These are phyloP conservation scores for Bilobella aurantiaca DNA, from an alignment of 1,140 invertebrate genomes.

Conservation along the genomic window DNA sequence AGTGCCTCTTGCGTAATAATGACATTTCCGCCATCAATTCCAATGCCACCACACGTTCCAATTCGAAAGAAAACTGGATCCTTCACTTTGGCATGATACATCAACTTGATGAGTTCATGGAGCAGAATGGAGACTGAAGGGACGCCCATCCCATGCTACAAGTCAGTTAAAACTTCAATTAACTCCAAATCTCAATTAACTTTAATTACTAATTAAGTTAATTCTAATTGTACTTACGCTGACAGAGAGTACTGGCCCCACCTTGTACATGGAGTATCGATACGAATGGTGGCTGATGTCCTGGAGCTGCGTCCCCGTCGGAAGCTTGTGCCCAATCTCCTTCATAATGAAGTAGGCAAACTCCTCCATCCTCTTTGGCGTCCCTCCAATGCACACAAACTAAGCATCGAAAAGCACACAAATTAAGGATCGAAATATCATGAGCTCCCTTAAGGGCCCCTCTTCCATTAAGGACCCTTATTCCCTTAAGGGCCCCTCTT, in stretches of 20 bases:
- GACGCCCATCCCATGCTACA: slow-evolving; percentile 85
- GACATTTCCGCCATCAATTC: slow-evolving; percentile 74
- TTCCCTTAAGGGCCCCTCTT: neutral
- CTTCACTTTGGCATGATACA: slow-evolving; percentile 77
- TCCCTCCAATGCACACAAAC: slow-evolving; percentile 98
- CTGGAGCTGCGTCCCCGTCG: slow-evolving; percentile 69
- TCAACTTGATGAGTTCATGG: slow-evolving; percentile 85
- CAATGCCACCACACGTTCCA: slow-evolving; percentile 87
- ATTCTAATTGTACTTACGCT: slow-evolving; percentile 59
- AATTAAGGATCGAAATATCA: too few species aligned
- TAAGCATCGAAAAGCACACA: slow-evolving; percentile 47
- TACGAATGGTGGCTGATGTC: slow-evolving; percentile 88
- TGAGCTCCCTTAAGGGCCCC: neutral
- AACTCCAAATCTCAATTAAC: too few species aligned
- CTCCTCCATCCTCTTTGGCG: slow-evolving; percentile 82
- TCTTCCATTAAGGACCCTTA: neutral
- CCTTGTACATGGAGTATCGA: slow-evolving; percentile 94
- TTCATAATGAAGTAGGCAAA: slow-evolving; percentile 86
- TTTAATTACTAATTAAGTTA: too few species aligned
- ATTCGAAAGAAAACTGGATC: slow-evolving; percentile 85
- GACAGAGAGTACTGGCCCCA: slow-evolving; percentile 80
- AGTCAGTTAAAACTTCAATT: slow-evolving; percentile 9
- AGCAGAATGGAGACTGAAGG: slow-evolving; percentile 83
- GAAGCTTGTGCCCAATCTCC: slow-evolving; percentile 78
- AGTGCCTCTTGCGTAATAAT: slow-evolving; percentile 77